Evolutionary conservation across 2,888 invertebrate species (phyloP), one percentile per base, ranked within the genome.

Genomic region (Strigamia crassipes): DNA sequence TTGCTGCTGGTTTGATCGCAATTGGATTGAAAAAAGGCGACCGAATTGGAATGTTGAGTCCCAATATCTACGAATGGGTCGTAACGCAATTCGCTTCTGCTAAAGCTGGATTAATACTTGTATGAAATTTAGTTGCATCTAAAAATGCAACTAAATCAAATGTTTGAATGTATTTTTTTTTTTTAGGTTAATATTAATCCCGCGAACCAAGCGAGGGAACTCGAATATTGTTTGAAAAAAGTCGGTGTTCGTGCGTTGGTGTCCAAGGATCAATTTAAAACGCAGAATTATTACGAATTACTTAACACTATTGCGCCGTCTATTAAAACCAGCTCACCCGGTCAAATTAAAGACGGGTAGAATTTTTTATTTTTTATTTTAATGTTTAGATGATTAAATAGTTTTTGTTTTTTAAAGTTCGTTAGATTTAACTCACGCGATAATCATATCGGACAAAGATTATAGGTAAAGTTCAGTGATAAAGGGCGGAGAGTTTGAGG

Each of bases 101-200:
- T 0, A 91, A 94, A 84, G 90, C 91, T 1, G 96, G 95, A 0
- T 88, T 94, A 2, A 89, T 93, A 41, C 88, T 93, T 87, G 94
- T 94, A 87, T n/a, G 88, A 87, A 83, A n/a, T n/a, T n/a, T n/a
- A n/a, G n/a, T n/a, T n/a, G n/a, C n/a, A n/a, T n/a, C n/a, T n/a
- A n/a, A n/a, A 31, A 21, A 21, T 12, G 15, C 6, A 2, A n/a
- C 15, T 15, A 51, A 15, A 51, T 51, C 15, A 15, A 13, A n/a
- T n/a, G 51, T 56, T 51, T 77, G 66, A 78, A 42, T 10, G 1
- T 15, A 56, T 56, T n/a, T 56, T 18, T 18, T 5, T 4, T 18
- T n/a, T n/a, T 46, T 87, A 92, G 89, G 94, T 94, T 12, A 92
- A 92, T 82, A 90, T 96, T 38, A 96, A 96, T 87, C 93, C 95